Conservation (phyloP, 2,113 vertebrate genomes). For the Ovis aries region ARS-UI_Ramb_v3.0 NC_056071.1:12126001-12126500, state of each 20-base stretch:
- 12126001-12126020: slow-evolving; percentile 22
- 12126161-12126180: background rate
- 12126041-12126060: background rate
- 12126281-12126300: background rate
- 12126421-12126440: background rate
- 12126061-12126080: background rate
- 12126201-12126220: background rate
- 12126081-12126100: background rate
- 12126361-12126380: background rate
- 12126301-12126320: background rate
- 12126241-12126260: background rate
- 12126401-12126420: background rate
- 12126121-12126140: background rate
- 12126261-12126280: background rate
- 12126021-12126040: background rate
- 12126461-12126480: background rate
- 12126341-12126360: background rate
- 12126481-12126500: background rate
- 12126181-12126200: background rate
- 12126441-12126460: background rate
- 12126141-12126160: background rate
- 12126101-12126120: background rate
- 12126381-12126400: background rate
- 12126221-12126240: background rate
- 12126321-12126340: background rate